phyloP scores from a whole-genome alignment of 2,113 vertebrate species.

The Sander lucioperca region DNA sequence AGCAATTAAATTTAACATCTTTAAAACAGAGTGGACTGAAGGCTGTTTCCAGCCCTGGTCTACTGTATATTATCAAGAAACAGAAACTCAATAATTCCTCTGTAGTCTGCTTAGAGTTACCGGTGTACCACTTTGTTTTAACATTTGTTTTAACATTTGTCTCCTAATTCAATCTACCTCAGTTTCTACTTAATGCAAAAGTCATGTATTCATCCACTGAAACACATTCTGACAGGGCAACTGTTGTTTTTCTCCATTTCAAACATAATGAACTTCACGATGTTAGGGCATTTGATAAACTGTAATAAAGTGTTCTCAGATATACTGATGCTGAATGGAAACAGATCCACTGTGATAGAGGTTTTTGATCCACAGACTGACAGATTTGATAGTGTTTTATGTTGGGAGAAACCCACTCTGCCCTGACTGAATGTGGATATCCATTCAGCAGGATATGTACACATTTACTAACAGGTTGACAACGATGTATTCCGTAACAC shows the following conservation, averaged over 20 bases:
- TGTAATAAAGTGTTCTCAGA: slow-evolving; percentile 46
- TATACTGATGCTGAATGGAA: slow-evolving; percentile 23
- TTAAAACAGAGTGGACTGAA: slow-evolving; percentile 18
- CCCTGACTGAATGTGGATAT: slow-evolving; percentile 6
- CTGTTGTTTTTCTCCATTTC: slow-evolving; percentile 31
- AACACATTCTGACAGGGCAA: slow-evolving; percentile 27
- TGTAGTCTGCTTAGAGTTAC: slow-evolving; percentile 1
- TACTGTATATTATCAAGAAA: slow-evolving; percentile 15
- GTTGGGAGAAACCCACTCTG: background rate
- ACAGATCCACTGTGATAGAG: slow-evolving; percentile 27
- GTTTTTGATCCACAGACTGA: slow-evolving; percentile 31
- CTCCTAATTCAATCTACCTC: slow-evolving; percentile 81
- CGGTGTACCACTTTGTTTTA: slow-evolving; percentile 34
- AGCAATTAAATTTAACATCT: background rate
- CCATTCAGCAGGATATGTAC: slow-evolving; percentile 24
- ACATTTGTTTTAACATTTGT: slow-evolving; percentile 34
- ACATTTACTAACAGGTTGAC: slow-evolving; percentile 22
- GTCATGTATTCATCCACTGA: slow-evolving; percentile 35
- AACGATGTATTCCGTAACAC: slow-evolving; percentile 45
- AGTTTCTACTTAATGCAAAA: slow-evolving; percentile 67
- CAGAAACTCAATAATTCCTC: slow-evolving; percentile 11
- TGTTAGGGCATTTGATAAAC: slow-evolving; percentile 29
- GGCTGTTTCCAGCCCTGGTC: slow-evolving; percentile 9
- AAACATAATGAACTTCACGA: background rate
- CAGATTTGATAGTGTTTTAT: background rate